These are phyloP conservation scores for Ridgeia piscesae DNA, from an alignment of 1,140 invertebrate genomes.

Conservation along the genomic window DNA sequence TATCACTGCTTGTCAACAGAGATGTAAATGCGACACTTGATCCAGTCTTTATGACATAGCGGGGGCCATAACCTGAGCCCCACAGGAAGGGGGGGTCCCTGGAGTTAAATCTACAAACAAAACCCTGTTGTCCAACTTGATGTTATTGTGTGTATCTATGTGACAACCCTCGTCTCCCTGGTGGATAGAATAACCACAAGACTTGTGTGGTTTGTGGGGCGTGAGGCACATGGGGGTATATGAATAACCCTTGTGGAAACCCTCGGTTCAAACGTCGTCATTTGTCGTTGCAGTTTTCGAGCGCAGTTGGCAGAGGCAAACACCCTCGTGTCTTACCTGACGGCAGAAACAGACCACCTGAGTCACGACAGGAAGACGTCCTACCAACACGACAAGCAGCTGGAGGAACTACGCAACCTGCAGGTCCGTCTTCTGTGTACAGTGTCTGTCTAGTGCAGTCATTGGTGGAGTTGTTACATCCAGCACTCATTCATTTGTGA, in stretches of 20 bases:
- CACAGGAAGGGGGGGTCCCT: not conserved
- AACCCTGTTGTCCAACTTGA: not conserved
- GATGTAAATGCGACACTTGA: not conserved
- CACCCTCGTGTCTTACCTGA: not conserved
- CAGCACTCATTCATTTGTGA: not conserved
- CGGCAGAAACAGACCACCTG: not conserved
- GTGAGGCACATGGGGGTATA: not conserved
- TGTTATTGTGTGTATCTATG: not conserved
- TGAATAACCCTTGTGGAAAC: not conserved
- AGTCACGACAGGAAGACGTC: not conserved
- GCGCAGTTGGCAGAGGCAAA: constrained; percentile 8
- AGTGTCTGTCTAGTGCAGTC: not conserved
- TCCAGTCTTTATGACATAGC: not conserved
- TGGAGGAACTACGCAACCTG: constrained; percentile 73
- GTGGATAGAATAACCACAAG: not conserved
- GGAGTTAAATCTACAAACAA: not conserved
- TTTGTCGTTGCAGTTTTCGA: not conserved
- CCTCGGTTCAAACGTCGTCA: not conserved
- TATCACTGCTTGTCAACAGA: not conserved
- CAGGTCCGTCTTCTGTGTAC: constrained; percentile 60
- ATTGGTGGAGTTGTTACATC: too few species aligned
- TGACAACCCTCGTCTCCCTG: not conserved
- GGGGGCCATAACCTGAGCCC: not conserved
- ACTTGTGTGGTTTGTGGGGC: not conserved
- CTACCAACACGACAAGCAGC: constrained; percentile 71